Evolutionary conservation across 2,797 vertebrate species (phyloP).

Genomic region (Anas bernieri): DNA sequence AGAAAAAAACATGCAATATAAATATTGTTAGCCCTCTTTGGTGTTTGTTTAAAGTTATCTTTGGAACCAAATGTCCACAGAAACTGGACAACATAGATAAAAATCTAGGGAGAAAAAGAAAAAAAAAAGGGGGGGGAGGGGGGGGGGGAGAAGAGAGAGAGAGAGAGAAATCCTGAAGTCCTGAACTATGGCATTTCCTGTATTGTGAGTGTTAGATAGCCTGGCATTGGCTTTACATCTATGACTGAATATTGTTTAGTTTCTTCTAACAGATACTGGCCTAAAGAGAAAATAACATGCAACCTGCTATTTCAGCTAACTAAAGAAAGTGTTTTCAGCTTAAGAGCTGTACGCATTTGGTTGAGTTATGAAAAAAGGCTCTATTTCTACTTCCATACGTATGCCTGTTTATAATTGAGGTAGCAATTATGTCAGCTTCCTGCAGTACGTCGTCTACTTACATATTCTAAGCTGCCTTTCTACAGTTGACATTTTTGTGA

Average conservation of each 20-base stretch:
- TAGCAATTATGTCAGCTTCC: neutral
- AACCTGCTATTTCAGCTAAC: neutral
- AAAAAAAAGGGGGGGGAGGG: neutral
- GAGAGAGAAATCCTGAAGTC: neutral
- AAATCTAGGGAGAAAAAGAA: neutral
- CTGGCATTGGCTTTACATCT: neutral
- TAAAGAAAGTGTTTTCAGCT: constrained; percentile 7
- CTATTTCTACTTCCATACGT: neutral
- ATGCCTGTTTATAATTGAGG: neutral
- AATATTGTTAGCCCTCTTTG: neutral
- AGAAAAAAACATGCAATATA: neutral
- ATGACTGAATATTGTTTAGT: neutral
- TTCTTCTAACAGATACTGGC: neutral
- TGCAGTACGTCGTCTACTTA: neutral
- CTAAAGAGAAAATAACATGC: neutral
- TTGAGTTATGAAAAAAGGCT: neutral
- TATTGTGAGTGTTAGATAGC: neutral
- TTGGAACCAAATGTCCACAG: neutral
- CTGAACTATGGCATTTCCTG: neutral
- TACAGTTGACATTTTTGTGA: neutral
- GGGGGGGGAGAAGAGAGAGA: too few species aligned
- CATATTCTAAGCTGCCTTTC: neutral
- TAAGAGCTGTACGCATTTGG: neutral
- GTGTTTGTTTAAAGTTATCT: constrained; percentile 4
- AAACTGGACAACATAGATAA: neutral